A percentile compares a stretch with the other conserved stretches of the same genome.
phyloP scores from a whole-genome alignment of 2,113 vertebrate species.

The Dipodomys stephensi region DNA sequence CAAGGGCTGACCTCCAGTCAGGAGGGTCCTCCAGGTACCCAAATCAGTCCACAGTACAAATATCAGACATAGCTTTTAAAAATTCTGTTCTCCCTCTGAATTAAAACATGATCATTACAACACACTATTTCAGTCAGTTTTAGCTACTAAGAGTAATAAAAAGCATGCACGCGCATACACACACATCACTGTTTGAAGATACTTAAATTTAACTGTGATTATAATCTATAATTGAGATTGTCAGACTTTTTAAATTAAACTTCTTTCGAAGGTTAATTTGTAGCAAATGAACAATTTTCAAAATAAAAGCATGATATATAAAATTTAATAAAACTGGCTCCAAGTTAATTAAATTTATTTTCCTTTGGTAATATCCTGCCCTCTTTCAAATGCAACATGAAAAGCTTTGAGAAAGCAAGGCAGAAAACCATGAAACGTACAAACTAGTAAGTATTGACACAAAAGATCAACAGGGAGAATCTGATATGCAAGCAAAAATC shows the following conservation, averaged over 20 bases:
- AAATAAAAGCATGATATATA: constrained; percentile 62
- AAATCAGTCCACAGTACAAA: neutral
- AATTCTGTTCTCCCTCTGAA: neutral
- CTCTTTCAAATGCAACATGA: constrained; percentile 47
- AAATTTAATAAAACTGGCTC: constrained; percentile 72
- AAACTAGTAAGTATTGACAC: constrained; percentile 17
- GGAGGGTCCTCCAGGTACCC: neutral
- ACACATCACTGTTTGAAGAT: constrained; percentile 38
- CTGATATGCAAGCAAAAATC: neutral
- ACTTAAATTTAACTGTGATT: constrained; percentile 60
- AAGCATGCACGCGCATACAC: neutral
- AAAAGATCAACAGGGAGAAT: constrained; percentile 12
- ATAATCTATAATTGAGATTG: constrained; percentile 47
- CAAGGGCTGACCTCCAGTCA: neutral
- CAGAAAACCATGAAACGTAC: neutral
- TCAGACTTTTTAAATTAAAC: constrained; percentile 61
- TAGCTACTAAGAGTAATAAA: constrained; percentile 35
- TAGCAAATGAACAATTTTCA: constrained; percentile 60
- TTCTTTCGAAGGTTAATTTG: constrained; percentile 64
- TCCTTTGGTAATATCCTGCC: constrained; percentile 51
- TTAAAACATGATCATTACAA: constrained; percentile 7
- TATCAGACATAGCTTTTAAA: neutral
- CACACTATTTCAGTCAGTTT: constrained; percentile 12
- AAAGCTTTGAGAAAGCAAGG: constrained; percentile 18
- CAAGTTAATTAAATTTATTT: constrained; percentile 70